phyloP scores from a whole-genome alignment of 2,113 vertebrate genomes.

The human (Homo sapiens) region GRCh38 chr21:6718001-6718500 shows the following conservation, averaged over 20 bases:
- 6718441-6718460: too few relatives aligned
- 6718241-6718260: not conserved
- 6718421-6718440: too few relatives aligned
- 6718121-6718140: not conserved
- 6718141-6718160: not conserved
- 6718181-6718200: not conserved
- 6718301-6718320: not conserved
- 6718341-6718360: not conserved
- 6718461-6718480: too few relatives aligned
- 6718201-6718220: not conserved
- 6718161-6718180: not conserved
- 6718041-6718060: too few relatives aligned
- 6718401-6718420: too few relatives aligned
- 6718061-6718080: not conserved
- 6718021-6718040: not conserved
- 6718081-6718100: not conserved
- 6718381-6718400: too few relatives aligned
- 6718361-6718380: too few relatives aligned
- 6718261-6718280: not conserved
- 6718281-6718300: not conserved
- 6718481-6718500: too few relatives aligned
- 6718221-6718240: not conserved
- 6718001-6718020: not conserved
- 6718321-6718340: not conserved
- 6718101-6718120: not conserved